phyloP scores from a whole-genome alignment of 2,797 vertebrate species.

The Cyclura pinguis region DNA sequence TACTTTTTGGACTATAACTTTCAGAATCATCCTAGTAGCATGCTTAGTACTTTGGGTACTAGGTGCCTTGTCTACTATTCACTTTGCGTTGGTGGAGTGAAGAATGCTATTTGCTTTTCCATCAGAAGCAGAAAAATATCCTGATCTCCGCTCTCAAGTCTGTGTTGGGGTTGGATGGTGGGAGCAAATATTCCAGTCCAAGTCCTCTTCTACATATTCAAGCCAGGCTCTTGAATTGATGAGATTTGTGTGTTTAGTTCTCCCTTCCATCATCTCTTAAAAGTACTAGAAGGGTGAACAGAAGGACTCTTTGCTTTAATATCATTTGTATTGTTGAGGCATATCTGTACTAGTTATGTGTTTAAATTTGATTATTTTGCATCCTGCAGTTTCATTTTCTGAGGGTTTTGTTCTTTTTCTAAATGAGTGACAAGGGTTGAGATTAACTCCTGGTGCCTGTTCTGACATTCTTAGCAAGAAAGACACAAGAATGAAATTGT shows the following conservation, averaged over 20 bases:
- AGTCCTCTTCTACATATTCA: background rate
- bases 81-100: background rate
- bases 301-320: conserved; percentile 15
- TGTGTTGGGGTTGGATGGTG: background rate
- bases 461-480: conserved; percentile 28
- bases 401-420: conserved; percentile 24
- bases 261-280: background rate
- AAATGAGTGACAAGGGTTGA: conserved; percentile 28
- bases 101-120: background rate
- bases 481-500: conserved; percentile 25
- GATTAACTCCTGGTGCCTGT: conserved; percentile 17
- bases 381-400: conserved; percentile 9
- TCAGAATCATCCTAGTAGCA: no score
- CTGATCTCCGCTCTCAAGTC: background rate
- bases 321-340: background rate
- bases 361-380: conserved; percentile 41
- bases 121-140: background rate
- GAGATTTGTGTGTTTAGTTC: background rate
- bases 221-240: background rate
- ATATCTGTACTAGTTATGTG: background rate
- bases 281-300: background rate
- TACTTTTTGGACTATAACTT: background rate
- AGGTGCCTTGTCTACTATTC: background rate
- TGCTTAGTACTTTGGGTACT: background rate
- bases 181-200: background rate